Conservation (phyloP, 1,140 invertebrate species). For the Leptestheria dahalacensis region DNA sequence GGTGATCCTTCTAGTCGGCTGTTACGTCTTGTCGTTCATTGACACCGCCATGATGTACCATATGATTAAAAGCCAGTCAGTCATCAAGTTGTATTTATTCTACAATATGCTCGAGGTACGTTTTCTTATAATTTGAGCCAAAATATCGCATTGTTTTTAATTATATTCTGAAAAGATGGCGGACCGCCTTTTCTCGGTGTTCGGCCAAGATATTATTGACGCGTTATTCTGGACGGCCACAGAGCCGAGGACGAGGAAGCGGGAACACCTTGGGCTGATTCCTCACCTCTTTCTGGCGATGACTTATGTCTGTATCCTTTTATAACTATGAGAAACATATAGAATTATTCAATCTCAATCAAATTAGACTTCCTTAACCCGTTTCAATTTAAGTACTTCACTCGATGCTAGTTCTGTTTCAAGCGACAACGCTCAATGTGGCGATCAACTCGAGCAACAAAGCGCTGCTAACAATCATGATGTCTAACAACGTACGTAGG, state of each 20-base stretch:
- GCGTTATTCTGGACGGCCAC: constrained; percentile 95
- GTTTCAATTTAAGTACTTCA: constrained; percentile 55
- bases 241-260: constrained; percentile 64
- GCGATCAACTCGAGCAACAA: constrained; percentile 99
- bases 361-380: constrained; percentile 29
- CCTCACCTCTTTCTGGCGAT: constrained; percentile 79
- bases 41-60: constrained; percentile 99
- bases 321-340: too few species aligned
- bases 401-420: constrained; percentile 75
- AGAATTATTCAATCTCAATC: too few species aligned
- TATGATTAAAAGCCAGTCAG: constrained; percentile 93
- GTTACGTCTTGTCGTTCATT: constrained; percentile 69
- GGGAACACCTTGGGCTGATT: constrained; percentile 70
- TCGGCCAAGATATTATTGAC: constrained; percentile 94
- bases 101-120: constrained; percentile 96
- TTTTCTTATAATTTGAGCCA: background rate
- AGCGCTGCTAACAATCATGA: constrained; percentile 93
- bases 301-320: constrained; percentile 90
- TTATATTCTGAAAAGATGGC: constrained; percentile 41
- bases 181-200: constrained; percentile 86
- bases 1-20: constrained; percentile 67
- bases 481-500: constrained; percentile 99
- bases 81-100: constrained; percentile 98
- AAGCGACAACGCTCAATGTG: constrained; percentile 94
- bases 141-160: background rate